phyloP scores from a whole-genome alignment of 2,113 vertebrate species.

The Leucoraja erinaceus region DNA sequence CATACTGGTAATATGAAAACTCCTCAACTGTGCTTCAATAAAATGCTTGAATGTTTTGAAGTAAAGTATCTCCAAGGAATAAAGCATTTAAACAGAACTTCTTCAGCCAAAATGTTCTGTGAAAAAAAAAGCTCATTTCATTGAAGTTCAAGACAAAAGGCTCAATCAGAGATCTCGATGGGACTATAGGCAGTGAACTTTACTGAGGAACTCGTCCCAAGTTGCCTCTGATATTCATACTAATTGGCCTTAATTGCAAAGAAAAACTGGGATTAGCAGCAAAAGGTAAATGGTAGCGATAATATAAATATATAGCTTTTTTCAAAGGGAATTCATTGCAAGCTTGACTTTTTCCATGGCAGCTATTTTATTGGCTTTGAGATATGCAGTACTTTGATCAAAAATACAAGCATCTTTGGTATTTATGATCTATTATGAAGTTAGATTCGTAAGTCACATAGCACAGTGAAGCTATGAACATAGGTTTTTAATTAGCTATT shows the following conservation, averaged over 20 bases:
- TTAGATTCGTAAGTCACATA: slow-evolving; percentile 27
- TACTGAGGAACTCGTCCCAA: not conserved
- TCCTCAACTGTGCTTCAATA: not conserved
- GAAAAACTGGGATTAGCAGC: slow-evolving; percentile 12
- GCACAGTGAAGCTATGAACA: slow-evolving; percentile 18
- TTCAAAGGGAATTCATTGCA: slow-evolving; percentile 24
- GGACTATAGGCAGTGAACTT: slow-evolving; percentile 4
- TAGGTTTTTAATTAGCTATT: slow-evolving; percentile 24
- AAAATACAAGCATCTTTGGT: slow-evolving; percentile 5
- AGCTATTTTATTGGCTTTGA: slow-evolving; percentile 29
- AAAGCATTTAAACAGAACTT: slow-evolving; percentile 27
- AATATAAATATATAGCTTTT: slow-evolving; percentile 25
- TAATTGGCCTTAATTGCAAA: slow-evolving; percentile 22
- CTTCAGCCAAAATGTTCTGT: not conserved
- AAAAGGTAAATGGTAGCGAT: slow-evolving; percentile 22
- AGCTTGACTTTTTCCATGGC: slow-evolving; percentile 24
- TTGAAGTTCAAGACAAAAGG: slow-evolving; percentile 23
- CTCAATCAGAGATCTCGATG: not conserved
- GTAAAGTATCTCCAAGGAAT: slow-evolving; percentile 15
- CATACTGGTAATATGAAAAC: not conserved
- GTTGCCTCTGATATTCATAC: not conserved
- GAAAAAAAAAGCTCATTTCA: not conserved
- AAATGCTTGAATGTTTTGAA: not conserved
- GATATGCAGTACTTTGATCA: slow-evolving; percentile 27
- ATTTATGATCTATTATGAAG: slow-evolving; percentile 31